phyloP scores from a whole-genome alignment of 2,888 invertebrate species.

The Tenthredo distinguenda region DNA sequence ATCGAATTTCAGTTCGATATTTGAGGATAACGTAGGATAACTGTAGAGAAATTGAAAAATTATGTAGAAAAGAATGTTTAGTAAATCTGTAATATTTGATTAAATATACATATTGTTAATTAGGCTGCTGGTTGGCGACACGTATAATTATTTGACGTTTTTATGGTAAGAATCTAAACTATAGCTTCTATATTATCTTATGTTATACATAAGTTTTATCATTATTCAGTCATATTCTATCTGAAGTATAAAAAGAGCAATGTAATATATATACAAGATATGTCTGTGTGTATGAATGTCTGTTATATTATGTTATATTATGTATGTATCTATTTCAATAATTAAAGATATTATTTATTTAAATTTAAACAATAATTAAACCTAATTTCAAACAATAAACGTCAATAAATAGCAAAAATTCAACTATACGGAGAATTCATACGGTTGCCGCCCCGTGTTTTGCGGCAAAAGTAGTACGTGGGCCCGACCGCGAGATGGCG shows the following conservation, averaged over 20 bases:
- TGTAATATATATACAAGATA: background rate
- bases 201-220: slow-evolving; percentile 2
- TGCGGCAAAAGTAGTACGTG: too few species aligned
- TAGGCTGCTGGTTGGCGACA: background rate
- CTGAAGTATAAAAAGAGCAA: background rate
- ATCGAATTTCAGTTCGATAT: background rate
- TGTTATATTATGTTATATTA: background rate
- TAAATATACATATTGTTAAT: background rate
- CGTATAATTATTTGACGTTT: background rate
- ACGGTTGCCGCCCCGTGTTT: too few species aligned
- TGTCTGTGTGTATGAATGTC: background rate
- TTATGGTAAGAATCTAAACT: background rate
- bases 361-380: background rate
- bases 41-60: background rate
- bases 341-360: slow-evolving; percentile 1
- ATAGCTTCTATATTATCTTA: background rate
- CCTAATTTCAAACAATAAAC: background rate
- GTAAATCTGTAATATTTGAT: background rate
- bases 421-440: too few species aligned
- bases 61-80: background rate
- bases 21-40: background rate
- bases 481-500: too few species aligned
- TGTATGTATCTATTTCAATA: background rate
- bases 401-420: background rate
- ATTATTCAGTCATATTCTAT: background rate